Base-by-base conservation (phyloP, 2,797 vertebrate species). In the Hypotaenidia philippensis region DNA sequence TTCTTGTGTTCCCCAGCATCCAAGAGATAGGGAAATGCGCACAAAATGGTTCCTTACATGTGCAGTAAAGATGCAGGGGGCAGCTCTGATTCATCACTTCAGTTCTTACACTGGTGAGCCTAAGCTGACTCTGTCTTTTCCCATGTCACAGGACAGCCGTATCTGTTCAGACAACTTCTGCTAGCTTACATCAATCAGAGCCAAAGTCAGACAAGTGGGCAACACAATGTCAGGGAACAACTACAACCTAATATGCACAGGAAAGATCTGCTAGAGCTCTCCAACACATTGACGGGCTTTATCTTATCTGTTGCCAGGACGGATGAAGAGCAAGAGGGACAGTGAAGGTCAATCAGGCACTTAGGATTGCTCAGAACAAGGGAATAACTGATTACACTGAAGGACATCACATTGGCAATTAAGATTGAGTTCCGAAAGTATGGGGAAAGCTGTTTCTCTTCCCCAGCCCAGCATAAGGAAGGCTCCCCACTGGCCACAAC, bases 291-390 rank as follows among this genome's bases (percentile, higher is more conserved):
- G 82, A 87, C 82, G 47, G 66, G 72, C 52, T 93, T 93, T 97
- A 93, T 94, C 94, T 96, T 95, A 96, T 95, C 95, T 96, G 47
- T 88, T 86, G 72, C 82, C 57, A 70, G 89, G 87, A 95, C 38
- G 69, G 89, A 96, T 91, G 83, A 92, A 94, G 89, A 95, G 34
- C 89, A 92, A 65, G 38, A 86, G 79, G 79, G 82, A 95, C 47
- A 53, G 82, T 45, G 83, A 95, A 93, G 92, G 92, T 96, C 93
- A 95, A 2, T 89, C 89, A 44, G 53, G 50, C 76, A 61, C 55
- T 91, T 55, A 75, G 45, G 45, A 83, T 55, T 87, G 52, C 87
- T 83, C 79, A 29, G 76, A 89, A 81, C n/a, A 88, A 83, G 84
- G 40, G 91, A 96, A 87, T 69, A 95, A 89, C 89, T 83, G 89